These are phyloP conservation scores for Sorex araneus DNA, from an alignment of 2,113 vertebrate species.

Conservation along the genomic window DNA sequence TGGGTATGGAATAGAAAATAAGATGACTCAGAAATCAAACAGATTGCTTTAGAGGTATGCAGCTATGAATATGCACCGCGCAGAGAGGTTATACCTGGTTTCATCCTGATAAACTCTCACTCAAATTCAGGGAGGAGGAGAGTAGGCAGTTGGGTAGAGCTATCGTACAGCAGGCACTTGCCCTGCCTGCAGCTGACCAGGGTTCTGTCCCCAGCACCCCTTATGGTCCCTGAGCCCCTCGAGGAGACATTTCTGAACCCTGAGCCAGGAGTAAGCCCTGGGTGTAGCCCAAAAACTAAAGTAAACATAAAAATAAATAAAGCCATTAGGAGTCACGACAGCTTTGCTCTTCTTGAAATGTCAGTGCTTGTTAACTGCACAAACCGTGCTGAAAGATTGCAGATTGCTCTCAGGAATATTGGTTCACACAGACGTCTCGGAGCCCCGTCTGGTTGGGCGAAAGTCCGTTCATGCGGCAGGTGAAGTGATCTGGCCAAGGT, in stretches of 20 bases:
- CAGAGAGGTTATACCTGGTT: neutral
- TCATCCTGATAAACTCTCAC: neutral
- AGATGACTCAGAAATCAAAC: slow-evolving; percentile 24
- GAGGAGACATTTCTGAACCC: too few relatives aligned
- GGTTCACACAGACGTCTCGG: neutral
- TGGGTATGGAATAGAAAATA: neutral
- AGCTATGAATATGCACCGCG: neutral
- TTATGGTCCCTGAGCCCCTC: too few relatives aligned
- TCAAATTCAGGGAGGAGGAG: neutral
- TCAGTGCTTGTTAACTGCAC: neutral
- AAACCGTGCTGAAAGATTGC: neutral
- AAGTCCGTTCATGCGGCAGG: neutral
- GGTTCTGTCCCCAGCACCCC: too few relatives aligned
- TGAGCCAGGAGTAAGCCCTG: too few relatives aligned
- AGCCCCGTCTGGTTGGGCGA: neutral
- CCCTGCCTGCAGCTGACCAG: too few relatives aligned
- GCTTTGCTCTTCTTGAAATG: neutral
- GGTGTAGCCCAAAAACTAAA: too few relatives aligned
- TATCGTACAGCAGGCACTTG: too few relatives aligned
- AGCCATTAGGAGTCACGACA: neutral
- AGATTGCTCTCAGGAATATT: neutral
- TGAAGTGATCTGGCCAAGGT: neutral
- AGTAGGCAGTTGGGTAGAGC: too few relatives aligned
- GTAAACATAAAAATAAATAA: neutral
- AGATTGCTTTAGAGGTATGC: neutral